phyloP scores from a whole-genome alignment of 2,113 vertebrate genomes.

The Numenius arquata region DNA sequence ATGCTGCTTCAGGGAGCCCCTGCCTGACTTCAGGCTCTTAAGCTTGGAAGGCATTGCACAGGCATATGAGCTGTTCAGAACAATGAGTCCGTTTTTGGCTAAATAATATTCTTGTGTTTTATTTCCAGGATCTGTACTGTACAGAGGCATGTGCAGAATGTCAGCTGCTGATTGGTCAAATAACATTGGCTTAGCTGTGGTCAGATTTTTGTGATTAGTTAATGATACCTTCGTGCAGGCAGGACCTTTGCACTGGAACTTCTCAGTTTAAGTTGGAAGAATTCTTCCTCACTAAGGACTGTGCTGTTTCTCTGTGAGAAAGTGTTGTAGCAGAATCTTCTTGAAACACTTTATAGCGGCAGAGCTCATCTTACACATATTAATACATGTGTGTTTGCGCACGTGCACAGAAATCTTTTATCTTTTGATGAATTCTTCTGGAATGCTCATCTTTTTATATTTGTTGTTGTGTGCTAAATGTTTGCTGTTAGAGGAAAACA shows the following conservation, averaged over 20 bases:
- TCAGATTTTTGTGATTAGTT: not conserved
- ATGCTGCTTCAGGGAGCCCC: not conserved
- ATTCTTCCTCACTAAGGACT: not conserved
- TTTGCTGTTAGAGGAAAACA: not conserved
- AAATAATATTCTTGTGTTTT: constrained; percentile 14
- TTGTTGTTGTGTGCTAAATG: not conserved
- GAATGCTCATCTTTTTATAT: not conserved
- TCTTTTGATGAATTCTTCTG: not conserved
- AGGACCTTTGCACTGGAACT: not conserved
- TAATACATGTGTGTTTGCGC: not conserved
- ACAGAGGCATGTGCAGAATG: not conserved
- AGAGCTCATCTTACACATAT: not conserved
- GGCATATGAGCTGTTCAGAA: not conserved
- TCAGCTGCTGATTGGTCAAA: not conserved
- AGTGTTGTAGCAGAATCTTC: not conserved
- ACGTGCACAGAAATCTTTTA: not conserved
- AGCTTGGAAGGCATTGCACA: not conserved
- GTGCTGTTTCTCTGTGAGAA: not conserved
- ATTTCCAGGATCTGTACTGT: not conserved
- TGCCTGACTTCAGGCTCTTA: not conserved
- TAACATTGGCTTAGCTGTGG: not conserved
- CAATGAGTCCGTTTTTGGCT: not conserved
- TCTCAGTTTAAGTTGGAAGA: not conserved
- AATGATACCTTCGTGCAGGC: not conserved
- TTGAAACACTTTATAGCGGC: not conserved